phyloP scores from a whole-genome alignment of 1,140 invertebrate species.

The Diploscapter pachys region DNA sequence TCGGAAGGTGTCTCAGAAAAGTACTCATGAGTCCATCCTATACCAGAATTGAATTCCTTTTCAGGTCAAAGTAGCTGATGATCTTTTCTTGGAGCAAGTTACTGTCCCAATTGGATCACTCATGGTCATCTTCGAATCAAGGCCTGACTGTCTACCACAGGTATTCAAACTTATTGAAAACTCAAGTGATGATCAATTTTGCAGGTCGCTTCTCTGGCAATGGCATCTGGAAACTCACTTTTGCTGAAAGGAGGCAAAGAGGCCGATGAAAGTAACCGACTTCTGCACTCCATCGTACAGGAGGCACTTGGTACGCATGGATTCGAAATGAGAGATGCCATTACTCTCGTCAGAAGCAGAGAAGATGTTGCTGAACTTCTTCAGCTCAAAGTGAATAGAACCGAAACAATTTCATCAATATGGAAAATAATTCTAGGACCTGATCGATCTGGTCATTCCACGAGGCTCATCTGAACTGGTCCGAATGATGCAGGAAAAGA shows the following conservation, averaged over 20 bases:
- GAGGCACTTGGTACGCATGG: constrained; percentile 78
- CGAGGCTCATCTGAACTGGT: constrained; percentile 89
- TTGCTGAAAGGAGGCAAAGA: constrained; percentile 95
- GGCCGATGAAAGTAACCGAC: constrained; percentile 83
- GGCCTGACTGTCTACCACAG: constrained; percentile 94
- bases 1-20: constrained; percentile 74
- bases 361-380: constrained; percentile 58
- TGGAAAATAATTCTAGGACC: constrained; percentile 61
- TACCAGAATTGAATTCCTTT: background rate
- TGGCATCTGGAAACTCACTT: constrained; percentile 93
- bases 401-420: background rate
- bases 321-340: constrained; percentile 69
- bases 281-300: constrained; percentile 86
- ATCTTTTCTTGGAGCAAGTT: constrained; percentile 79
- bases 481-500: constrained; percentile 71
- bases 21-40: background rate
- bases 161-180: constrained; percentile 57
- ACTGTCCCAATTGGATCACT: constrained; percentile 97
- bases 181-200: constrained; percentile 8
- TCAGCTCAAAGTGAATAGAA: constrained; percentile 44
- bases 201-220: constrained; percentile 85
- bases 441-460: constrained; percentile 93
- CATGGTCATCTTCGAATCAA: constrained; percentile 95
- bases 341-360: constrained; percentile 73
- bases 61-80: constrained; percentile 78